Base-by-base conservation (phyloP, 2,888 invertebrate species). In the Tridacna gigas region DNA sequence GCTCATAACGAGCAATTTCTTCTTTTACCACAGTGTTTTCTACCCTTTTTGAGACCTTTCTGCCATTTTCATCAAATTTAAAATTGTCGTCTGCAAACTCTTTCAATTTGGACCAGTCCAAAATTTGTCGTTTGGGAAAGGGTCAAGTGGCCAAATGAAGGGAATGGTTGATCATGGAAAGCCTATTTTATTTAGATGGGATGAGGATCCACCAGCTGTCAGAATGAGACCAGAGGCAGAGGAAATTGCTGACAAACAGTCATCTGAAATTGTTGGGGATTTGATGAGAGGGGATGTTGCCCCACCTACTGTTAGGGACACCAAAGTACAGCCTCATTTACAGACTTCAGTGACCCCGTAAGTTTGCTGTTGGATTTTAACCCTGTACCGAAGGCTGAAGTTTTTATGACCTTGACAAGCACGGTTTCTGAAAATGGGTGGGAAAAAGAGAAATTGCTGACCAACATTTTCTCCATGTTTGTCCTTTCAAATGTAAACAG, bases 201-300 rank as follows among this genome's bases (percentile, higher is more conserved):
- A 93, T 82, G 92, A 93, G 75, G 88, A 89, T 26, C 91, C 91
- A 4, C 93, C 93, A 37, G 91, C 90, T 2, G 83, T 88, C 7
- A 88, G 92, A 56, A 90, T 88, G 48, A 82, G 93, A 63, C 93
- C 93, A 22, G 92, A 93, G 69, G 92, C 91, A 1, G 93, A 91
- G 77, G 86, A 82, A 22, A 91, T 93, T 22, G 90, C 90, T 11
- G 89, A 88, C 13, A 92, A 91, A 84, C 89, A 91, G 84, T 86
- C 83, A 15, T 82, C 87, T 25, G 90, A 90, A 56, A 88, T 89
- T 73, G 88, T 89, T 37, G 90, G 89, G 26, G 90, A 91, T 61
- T 83, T 92, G 51, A 86, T 91, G 86, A 71, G 85, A n/a, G 89
- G 88, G 28, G 87, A 89, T 66, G 90, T 81, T 0, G 77, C 86